These are phyloP conservation scores for Panonychus citri DNA, from an alignment of 1,140 invertebrate genomes.

Conservation along the genomic window DNA sequence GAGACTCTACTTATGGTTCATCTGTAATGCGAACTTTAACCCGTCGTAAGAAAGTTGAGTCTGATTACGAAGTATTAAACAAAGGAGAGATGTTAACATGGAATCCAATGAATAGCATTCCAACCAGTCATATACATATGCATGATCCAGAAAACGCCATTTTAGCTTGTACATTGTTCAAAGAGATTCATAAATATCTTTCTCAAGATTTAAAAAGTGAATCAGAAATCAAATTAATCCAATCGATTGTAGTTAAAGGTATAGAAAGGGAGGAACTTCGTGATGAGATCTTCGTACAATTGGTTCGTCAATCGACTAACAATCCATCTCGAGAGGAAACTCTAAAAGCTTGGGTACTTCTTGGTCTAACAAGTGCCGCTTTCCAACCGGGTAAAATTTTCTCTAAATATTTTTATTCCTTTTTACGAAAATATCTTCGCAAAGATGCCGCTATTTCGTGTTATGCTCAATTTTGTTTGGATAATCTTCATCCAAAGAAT, in stretches of 20 bases:
- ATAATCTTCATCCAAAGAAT: constrained; percentile 68
- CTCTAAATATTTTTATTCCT: constrained; percentile 52
- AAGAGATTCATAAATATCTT: constrained; percentile 68
- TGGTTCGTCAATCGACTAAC: constrained; percentile 56
- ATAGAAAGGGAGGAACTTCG: constrained; percentile 64
- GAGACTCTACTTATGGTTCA: constrained; percentile 44
- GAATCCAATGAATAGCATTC: constrained; percentile 61
- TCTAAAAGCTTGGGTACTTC: constrained; percentile 51
- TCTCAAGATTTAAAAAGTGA: constrained; percentile 52
- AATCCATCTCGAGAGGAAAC: constrained; percentile 55
- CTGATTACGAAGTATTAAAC: constrained; percentile 48
- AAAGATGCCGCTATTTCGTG: constrained; percentile 36
- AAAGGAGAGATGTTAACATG: constrained; percentile 81
- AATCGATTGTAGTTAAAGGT: constrained; percentile 57
- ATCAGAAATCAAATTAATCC: constrained; percentile 52
- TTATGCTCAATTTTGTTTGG: constrained; percentile 78
- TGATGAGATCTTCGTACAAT: constrained; percentile 70
- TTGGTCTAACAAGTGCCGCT: constrained; percentile 65
- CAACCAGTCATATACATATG: constrained; percentile 62
- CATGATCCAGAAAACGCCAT: constrained; percentile 82
- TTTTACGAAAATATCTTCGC: constrained; percentile 43
- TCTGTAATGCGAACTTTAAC: constrained; percentile 66
- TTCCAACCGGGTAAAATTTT: constrained; percentile 75
- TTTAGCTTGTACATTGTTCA: constrained; percentile 66
- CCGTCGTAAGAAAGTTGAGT: constrained; percentile 23